Conservation (phyloP, 2,797 vertebrate genomes). For the Liasis olivaceus region DNA sequence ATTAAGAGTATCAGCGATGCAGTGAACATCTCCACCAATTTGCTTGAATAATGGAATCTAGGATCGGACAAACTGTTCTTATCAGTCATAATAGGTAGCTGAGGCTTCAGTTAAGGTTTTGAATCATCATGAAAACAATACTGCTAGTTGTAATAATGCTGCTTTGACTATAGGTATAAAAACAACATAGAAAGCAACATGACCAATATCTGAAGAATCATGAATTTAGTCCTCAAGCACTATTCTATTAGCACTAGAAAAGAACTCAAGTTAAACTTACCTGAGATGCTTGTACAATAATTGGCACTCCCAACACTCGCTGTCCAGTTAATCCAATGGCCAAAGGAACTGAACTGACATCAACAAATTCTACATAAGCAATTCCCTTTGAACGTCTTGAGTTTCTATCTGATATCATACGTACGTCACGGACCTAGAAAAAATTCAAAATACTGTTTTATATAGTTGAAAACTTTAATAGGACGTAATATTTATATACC, state of each 20-base stretch:
- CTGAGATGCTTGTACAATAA: slow-evolving; percentile 97
- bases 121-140: background rate
- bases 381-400: slow-evolving; percentile 98
- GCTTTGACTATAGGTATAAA: background rate
- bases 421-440: slow-evolving; percentile 91
- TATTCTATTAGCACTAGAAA: background rate
- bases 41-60: background rate
- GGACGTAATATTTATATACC: background rate
- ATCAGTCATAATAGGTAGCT: background rate
- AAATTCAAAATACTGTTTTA: slow-evolving; percentile 6
- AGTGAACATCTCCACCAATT: background rate
- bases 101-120: background rate
- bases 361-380: slow-evolving; percentile 97
- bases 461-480: background rate
- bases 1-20: background rate
- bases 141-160: background rate
- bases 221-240: background rate
- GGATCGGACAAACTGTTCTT: background rate
- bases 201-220: background rate
- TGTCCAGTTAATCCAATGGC: slow-evolving; percentile 96
- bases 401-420: slow-evolving; percentile 98
- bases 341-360: slow-evolving; percentile 92
- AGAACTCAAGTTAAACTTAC: slow-evolving; percentile 68
- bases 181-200: background rate
- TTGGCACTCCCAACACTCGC: slow-evolving; percentile 93